These are phyloP conservation scores for Cynocephalus volans DNA, from an alignment of 2,113 vertebrate species.

Conservation along the genomic window DNA sequence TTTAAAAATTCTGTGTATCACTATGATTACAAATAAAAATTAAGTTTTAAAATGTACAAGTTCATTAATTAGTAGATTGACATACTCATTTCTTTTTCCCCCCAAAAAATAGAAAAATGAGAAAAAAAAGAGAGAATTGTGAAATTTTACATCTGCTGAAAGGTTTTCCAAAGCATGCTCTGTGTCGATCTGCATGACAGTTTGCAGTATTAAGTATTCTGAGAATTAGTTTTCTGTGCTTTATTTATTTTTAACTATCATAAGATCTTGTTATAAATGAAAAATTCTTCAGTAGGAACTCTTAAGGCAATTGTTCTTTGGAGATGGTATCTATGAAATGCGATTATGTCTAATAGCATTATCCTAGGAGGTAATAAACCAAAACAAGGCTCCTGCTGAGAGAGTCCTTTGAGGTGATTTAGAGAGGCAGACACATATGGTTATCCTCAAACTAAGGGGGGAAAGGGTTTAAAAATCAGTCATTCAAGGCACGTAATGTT, in stretches of 20 bases:
- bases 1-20: not conserved
- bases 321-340: constrained; percentile 77
- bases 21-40: not conserved
- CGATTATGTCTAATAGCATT: constrained; percentile 82
- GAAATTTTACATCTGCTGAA: constrained; percentile 32
- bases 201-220: constrained; percentile 25
- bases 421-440: constrained; percentile 65
- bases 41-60: not conserved
- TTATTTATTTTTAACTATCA: constrained; percentile 79
- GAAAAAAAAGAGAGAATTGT: not conserved
- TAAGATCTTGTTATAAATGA: constrained; percentile 81
- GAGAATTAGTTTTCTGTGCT: constrained; percentile 61
- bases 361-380: constrained; percentile 77
- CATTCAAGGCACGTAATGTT: constrained; percentile 53
- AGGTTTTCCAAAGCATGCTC: not conserved
- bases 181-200: constrained; percentile 38
- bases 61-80: not conserved
- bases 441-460: constrained; percentile 63
- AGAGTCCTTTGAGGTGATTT: constrained; percentile 78
- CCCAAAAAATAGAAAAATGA: not conserved
- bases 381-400: constrained; percentile 60
- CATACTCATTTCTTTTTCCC: not conserved
- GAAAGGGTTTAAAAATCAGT: constrained; percentile 60
- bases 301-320: constrained; percentile 78
- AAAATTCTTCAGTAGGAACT: constrained; percentile 74